phyloP scores from a whole-genome alignment of 1,140 invertebrate species.

The Drosophila persimilis region DNA sequence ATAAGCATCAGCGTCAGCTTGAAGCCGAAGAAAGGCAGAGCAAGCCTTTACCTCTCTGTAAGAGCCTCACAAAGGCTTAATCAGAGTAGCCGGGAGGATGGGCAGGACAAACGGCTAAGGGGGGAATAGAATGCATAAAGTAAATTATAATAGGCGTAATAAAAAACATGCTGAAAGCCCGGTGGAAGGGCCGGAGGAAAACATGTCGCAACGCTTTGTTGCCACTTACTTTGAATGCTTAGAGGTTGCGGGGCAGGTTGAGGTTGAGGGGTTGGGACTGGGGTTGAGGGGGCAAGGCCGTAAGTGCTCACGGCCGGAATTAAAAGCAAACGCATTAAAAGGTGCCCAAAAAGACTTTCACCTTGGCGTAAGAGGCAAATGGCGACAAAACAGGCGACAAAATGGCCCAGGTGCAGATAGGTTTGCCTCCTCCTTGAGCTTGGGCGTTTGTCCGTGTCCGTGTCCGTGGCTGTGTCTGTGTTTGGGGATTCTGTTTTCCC shows the following conservation, averaged over 20 bases:
- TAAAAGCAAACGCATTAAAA: slow-evolving; percentile 81
- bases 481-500: slow-evolving; percentile 13
- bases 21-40: slow-evolving; percentile 31
- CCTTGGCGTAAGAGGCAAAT: slow-evolving; percentile 59
- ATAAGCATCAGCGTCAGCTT: slow-evolving; percentile 7
- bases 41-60: neutral
- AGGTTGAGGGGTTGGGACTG: slow-evolving; percentile 1
- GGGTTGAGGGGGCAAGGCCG: slow-evolving; percentile 46
- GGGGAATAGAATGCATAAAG: slow-evolving; percentile 68
- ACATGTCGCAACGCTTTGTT: slow-evolving; percentile 64
- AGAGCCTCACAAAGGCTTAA: slow-evolving; percentile 46
- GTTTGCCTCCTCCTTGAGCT: slow-evolving; percentile 3
- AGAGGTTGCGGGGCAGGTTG: slow-evolving; percentile 1
- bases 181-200: slow-evolving; percentile 10
- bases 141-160: slow-evolving; percentile 81
- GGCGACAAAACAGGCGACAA: slow-evolving; percentile 42
- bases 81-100: slow-evolving; percentile 18
- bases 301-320: slow-evolving; percentile 76
- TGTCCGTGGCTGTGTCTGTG: too few species aligned
- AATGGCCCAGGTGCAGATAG: slow-evolving; percentile 74
- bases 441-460: neutral
- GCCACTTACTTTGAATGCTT: slow-evolving; percentile 61
- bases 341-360: slow-evolving; percentile 79
- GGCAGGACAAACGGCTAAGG: slow-evolving; percentile 4
- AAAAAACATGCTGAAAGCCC: slow-evolving; percentile 66